Conservation (phyloP, 64 coral and sea anemone species). For the Actinia equina region DNA sequence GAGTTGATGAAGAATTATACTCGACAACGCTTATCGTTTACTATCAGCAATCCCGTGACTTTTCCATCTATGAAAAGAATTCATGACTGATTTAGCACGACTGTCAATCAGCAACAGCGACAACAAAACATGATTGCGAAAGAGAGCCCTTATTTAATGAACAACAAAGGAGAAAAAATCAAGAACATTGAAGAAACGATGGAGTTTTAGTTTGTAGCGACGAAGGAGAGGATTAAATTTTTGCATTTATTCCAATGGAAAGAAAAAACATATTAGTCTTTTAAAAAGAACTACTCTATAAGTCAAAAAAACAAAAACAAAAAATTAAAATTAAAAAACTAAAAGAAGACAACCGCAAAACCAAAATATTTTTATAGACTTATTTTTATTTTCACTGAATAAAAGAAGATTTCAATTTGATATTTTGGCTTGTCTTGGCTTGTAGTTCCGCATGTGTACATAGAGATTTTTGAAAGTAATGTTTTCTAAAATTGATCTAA, state of each 20-base stretch:
- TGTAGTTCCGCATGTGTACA: neutral
- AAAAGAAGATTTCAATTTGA: neutral
- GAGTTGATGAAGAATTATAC: neutral
- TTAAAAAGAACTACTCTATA: too few relatives aligned
- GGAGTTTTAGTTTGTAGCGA: too few relatives aligned
- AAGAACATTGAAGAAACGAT: neutral
- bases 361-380: neutral
- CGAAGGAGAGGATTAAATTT: neutral
- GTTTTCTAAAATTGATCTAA: neutral
- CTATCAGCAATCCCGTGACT: neutral
- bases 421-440: neutral
- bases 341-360: neutral
- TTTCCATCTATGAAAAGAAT: neutral
- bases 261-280: neutral
- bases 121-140: neutral
- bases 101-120: neutral
- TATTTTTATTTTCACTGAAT: neutral
- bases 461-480: neutral
- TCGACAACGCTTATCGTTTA: neutral
- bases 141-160: neutral
- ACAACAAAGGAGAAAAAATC: neutral
- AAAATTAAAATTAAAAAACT: neutral
- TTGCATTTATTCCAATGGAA: neutral
- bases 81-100: neutral
- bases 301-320: too few relatives aligned